phyloP scores from a whole-genome alignment of 1,140 invertebrate species.

The Megathymus violae region DNA sequence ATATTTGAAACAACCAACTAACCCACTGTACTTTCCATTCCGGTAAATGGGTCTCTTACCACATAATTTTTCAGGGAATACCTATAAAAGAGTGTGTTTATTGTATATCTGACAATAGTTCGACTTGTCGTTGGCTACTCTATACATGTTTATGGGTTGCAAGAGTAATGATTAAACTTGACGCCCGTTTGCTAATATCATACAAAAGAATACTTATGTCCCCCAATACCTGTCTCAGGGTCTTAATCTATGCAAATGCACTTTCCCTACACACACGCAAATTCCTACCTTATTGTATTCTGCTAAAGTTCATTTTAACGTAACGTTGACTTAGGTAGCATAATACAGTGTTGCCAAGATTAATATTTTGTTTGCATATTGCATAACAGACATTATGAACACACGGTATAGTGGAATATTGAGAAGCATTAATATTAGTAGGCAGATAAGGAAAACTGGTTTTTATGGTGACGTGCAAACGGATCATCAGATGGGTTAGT shows the following conservation, averaged over 20 bases:
- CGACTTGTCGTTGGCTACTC: no score
- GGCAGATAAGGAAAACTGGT: background rate
- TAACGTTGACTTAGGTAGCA: background rate
- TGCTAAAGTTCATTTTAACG: slow-evolving; percentile 1
- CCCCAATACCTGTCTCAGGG: background rate
- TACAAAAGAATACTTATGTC: background rate
- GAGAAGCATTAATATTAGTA: background rate
- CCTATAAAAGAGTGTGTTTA: no score
- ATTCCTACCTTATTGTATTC: background rate
- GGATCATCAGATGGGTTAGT: no score
- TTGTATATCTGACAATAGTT: no score
- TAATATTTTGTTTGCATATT: background rate
- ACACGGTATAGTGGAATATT: background rate
- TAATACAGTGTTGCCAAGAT: background rate
- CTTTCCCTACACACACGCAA: background rate
- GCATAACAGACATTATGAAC: background rate
- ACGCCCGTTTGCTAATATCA: background rate
- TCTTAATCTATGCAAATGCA: background rate
- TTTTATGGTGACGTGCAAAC: no score
- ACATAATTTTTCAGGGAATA: no score
- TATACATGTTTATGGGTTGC: no score
- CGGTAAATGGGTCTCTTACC: no score
- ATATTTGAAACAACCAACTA: no score
- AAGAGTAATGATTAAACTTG: no score
- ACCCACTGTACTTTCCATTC: no score